These are phyloP conservation scores for Styela clava DNA, from an alignment of 23 tunicate genomes.

Conservation along the genomic window DNA sequence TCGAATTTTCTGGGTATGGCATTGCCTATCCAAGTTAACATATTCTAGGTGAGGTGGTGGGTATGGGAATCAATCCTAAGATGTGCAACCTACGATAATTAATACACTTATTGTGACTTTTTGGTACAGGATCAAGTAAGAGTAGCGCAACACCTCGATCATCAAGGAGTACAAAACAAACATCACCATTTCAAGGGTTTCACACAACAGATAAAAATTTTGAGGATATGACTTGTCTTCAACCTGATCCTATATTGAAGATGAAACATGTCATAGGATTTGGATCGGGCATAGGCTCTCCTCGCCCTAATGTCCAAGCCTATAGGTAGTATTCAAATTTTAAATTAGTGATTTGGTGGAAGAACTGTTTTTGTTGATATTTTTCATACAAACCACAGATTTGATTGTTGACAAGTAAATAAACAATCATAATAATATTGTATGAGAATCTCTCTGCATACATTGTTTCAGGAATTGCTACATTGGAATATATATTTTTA, in stretches of 20 bases:
- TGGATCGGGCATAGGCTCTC: conserved; percentile 37
- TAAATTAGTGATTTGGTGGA: not conserved
- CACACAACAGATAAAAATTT: not conserved
- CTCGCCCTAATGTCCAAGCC: conserved; percentile 9
- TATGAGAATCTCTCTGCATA: no score
- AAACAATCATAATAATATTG: no score
- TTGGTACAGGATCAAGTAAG: not conserved
- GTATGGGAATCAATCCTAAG: no score
- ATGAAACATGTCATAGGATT: conserved; percentile 55
- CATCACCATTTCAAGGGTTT: conserved; percentile 10
- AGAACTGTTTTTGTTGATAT: not conserved
- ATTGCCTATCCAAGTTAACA: no score
- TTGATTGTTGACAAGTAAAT: no score
- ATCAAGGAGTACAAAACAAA: not conserved
- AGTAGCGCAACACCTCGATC: not conserved
- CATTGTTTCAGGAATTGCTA: no score
- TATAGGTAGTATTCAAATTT: conserved; percentile 19
- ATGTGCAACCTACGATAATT: no score
- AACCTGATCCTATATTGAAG: conserved; percentile 73
- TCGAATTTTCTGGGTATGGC: no score
- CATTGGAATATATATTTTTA: no score
- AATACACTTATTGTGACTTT: no score
- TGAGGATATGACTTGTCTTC: conserved; percentile 22
- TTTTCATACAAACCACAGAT: not conserved
- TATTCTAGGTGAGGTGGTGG: no score